Percentiles rank a stretch among this genome's conserved stretches.
Conservation (phyloP, 2,888 invertebrate species). For the Pollenia amentaria region DNA sequence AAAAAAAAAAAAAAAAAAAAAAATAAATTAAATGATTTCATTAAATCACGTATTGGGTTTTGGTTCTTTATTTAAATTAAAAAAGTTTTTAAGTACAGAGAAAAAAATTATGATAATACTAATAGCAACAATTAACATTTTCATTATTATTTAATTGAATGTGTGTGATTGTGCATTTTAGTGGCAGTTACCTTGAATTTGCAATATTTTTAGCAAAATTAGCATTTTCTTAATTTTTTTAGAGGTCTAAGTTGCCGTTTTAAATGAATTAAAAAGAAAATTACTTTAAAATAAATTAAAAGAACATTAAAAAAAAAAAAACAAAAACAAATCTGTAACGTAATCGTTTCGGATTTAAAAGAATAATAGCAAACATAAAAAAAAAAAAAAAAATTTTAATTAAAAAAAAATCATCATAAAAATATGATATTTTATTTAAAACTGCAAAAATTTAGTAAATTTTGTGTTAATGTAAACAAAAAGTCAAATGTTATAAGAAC, state of each 20-base stretch:
- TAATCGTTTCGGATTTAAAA: conserved; percentile 25
- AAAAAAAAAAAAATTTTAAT: neutral
- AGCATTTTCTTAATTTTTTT: conserved; percentile 36
- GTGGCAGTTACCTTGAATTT: conserved; percentile 43
- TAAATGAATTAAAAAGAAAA: conserved; percentile 29
- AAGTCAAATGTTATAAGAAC: conserved; percentile 42
- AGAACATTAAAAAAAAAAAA: conserved; percentile 5
- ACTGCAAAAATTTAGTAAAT: conserved; percentile 24
- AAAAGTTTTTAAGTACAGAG: conserved; percentile 30
- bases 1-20: neutral
- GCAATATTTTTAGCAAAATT: conserved; percentile 56
- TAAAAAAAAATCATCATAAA: conserved; percentile 21
- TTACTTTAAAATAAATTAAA: conserved; percentile 8
- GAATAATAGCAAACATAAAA: neutral
- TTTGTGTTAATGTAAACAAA: conserved; percentile 45
- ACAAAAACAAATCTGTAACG: conserved; percentile 42
- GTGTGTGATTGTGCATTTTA: neutral
- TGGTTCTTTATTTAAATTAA: conserved; percentile 28
- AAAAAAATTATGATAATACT: neutral
- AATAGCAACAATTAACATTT: conserved; percentile 11
- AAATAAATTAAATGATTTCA: conserved; percentile 9
- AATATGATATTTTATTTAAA: conserved; percentile 38
- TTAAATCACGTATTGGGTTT: conserved; percentile 54
- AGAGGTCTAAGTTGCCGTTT: conserved; percentile 26
- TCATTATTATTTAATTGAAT: neutral